These are phyloP conservation scores for Keiferia lycopersicella DNA, from an alignment of 2,888 invertebrate genomes.

Conservation along the genomic window DNA sequence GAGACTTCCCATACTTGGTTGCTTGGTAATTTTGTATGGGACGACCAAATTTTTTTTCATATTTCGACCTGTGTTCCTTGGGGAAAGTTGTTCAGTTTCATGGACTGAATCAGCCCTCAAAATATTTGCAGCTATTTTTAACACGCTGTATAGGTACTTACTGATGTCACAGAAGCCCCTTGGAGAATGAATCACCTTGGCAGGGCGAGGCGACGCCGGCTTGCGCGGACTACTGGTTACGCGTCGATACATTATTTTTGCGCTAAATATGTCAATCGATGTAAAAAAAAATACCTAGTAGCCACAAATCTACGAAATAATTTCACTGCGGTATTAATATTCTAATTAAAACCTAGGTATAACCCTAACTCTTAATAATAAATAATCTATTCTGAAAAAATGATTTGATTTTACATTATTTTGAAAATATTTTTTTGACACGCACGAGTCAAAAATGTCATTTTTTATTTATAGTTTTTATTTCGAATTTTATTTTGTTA, in stretches of 20 bases:
- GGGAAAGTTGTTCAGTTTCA: too few species aligned
- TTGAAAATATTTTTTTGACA: slow-evolving; percentile 3
- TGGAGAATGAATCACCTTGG: not conserved
- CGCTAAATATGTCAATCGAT: not conserved
- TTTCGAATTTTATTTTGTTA: too few species aligned
- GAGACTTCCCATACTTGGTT: too few species aligned
- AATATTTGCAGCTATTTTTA: too few species aligned
- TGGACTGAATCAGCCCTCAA: too few species aligned
- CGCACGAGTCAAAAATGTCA: not conserved
- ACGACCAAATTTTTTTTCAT: too few species aligned
- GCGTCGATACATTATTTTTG: slow-evolving; percentile 3
- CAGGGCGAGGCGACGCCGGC: not conserved
- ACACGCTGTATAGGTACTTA: too few species aligned
- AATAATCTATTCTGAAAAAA: slow-evolving; percentile 17
- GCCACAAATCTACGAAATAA: not conserved
- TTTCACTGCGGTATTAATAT: not conserved
- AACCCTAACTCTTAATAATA: slow-evolving; percentile 10
- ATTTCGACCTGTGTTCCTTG: too few species aligned
- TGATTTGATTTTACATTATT: slow-evolving; percentile 19
- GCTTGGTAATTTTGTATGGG: too few species aligned
- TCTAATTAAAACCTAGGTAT: slow-evolving; percentile 11
- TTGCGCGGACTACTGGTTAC: not conserved
- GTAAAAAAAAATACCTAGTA: not conserved
- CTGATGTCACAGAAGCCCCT: not conserved
- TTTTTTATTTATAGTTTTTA: not conserved